Percentiles rank a stretch among this genome's conserved stretches.
These are phyloP conservation scores for Colletes latitarsis DNA, from an alignment of 1,140 invertebrate genomes.

Conservation along the genomic window DNA sequence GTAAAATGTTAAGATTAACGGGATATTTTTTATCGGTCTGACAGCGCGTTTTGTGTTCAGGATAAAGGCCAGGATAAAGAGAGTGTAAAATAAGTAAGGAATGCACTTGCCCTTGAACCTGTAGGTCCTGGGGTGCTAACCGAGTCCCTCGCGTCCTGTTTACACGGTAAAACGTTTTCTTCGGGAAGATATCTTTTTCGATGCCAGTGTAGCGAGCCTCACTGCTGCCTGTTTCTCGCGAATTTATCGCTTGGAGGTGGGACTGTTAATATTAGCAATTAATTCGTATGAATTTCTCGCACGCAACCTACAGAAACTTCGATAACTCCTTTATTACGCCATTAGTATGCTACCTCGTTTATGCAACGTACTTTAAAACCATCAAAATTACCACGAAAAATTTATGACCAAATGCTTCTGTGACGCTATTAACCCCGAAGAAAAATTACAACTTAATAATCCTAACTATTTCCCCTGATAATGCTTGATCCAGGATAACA, in stretches of 20 bases:
- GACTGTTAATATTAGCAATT: not conserved
- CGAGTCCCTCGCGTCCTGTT: slow-evolving; percentile 38
- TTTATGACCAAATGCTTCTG: too few species aligned
- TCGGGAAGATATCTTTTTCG: slow-evolving; percentile 33
- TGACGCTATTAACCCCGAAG: too few species aligned
- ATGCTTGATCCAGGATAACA: too few species aligned
- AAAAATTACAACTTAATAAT: too few species aligned
- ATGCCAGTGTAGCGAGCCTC: not conserved
- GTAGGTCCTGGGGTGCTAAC: slow-evolving; percentile 23
- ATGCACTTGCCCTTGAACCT: slow-evolving; percentile 43
- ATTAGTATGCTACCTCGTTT: too few species aligned
- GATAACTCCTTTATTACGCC: too few species aligned
- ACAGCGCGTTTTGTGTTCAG: not conserved
- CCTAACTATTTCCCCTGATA: too few species aligned
- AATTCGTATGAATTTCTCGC: not conserved
- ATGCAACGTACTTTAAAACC: too few species aligned
- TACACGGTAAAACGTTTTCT: slow-evolving; percentile 35
- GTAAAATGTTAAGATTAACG: not conserved
- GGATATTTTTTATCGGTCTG: not conserved
- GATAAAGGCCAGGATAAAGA: slow-evolving; percentile 23
- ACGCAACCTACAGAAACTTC: too few species aligned
- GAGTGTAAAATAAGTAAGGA: slow-evolving; percentile 43
- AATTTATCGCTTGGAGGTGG: not conserved
- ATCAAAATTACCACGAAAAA: too few species aligned
- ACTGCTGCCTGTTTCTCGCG: not conserved